Conservation (phyloP, 2,888 invertebrate genomes). For the Polymixis lichenea region DNA sequence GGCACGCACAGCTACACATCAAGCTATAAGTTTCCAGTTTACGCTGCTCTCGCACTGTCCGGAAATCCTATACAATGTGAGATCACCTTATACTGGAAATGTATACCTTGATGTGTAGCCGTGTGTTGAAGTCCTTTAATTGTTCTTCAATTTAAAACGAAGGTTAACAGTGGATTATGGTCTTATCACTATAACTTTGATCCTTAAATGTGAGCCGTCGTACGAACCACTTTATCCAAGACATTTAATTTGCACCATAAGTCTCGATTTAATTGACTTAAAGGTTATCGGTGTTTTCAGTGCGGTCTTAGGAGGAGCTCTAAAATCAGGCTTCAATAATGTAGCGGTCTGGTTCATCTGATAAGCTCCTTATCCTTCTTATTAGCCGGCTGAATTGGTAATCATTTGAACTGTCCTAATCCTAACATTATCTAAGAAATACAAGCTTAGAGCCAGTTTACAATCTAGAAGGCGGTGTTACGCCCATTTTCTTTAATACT, state of each 20-base stretch:
- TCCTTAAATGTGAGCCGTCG: not conserved
- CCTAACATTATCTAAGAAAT: not conserved
- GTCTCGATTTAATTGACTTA: not conserved
- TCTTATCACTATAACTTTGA: not conserved
- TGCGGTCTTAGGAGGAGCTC: not conserved
- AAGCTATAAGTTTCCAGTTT: no score
- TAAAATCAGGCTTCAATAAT: constrained; percentile 11
- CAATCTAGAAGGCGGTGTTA: not conserved
- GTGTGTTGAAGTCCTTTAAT: no score
- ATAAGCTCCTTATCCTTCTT: constrained; percentile 12
- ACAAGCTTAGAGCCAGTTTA: not conserved
- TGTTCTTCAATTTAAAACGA: not conserved
- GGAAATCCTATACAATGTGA: no score
- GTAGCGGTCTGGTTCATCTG: not conserved
- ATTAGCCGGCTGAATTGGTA: not conserved
- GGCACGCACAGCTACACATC: no score
- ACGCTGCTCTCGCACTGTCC: no score
- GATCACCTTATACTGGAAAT: no score
- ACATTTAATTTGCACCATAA: not conserved
- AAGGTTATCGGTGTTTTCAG: not conserved
- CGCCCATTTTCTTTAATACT: not conserved
- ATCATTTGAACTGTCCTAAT: not conserved
- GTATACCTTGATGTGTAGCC: no score
- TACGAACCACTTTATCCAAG: no score
- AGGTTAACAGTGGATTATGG: not conserved